Evolutionary conservation across 2,888 invertebrate genomes (phyloP).

Genomic region (Pachymerium ferrugineum): DNA sequence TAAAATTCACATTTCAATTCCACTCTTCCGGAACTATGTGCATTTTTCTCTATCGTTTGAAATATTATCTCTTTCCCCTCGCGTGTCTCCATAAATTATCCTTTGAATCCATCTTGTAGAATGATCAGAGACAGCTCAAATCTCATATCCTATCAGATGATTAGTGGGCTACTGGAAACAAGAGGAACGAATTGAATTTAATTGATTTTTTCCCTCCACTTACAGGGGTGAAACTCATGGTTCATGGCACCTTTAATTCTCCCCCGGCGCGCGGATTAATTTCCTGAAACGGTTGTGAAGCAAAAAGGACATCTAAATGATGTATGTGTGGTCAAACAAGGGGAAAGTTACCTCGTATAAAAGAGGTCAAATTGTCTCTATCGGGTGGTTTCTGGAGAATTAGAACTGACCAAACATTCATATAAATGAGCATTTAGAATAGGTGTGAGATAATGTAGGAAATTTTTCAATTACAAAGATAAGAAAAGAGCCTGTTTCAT

Average conservation of each 20-base stretch:
- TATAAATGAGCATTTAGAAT: too few relatives aligned
- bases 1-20: too few relatives aligned
- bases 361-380: neutral
- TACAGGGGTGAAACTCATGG: neutral
- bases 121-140: neutral
- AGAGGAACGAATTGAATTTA: neutral
- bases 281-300: neutral
- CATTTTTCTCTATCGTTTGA: too few relatives aligned
- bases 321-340: neutral
- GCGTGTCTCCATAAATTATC: too few relatives aligned
- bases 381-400: neutral
- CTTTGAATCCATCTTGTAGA: neutral
- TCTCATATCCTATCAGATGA: neutral
- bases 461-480: too few relatives aligned
- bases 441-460: too few relatives aligned
- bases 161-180: neutral
- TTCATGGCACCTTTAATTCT: conserved; percentile 7
- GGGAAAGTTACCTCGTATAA: too few relatives aligned
- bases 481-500: neutral
- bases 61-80: too few relatives aligned
- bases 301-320: conserved; percentile 3
- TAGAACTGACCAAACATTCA: neutral
- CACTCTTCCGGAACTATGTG: too few relatives aligned
- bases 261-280: conserved; percentile 7
- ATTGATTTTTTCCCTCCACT: neutral